Percentiles rank a stretch among this genome's conserved stretches.
Evolutionary conservation across 2,113 vertebrate genomes (phyloP).

Genomic region (Prunella fulvescens): DNA sequence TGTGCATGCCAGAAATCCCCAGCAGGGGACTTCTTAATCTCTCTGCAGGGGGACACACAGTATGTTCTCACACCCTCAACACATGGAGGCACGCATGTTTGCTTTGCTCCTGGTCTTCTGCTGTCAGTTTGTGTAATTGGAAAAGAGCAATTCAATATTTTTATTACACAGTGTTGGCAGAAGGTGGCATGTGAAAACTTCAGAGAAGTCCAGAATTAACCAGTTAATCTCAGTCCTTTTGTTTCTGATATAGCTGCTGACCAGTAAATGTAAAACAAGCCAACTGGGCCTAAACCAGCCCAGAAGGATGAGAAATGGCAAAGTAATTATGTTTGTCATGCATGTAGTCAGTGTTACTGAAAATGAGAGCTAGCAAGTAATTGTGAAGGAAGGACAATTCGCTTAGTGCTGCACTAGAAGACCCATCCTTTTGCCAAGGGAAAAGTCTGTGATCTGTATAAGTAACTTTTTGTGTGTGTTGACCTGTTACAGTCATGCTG

Average conservation of each 20-base stretch:
- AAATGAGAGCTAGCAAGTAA: neutral
- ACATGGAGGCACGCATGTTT: neutral
- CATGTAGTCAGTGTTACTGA: neutral
- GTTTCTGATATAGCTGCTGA: neutral
- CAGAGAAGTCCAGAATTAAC: neutral
- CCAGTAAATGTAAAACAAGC: neutral
- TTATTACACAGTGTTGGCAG: neutral
- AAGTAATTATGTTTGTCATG: neutral
- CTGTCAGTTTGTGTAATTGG: neutral
- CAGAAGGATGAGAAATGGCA: neutral
- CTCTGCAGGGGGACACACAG: neutral
- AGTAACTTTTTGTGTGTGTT: neutral
- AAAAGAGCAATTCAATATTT: neutral
- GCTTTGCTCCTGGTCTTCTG: neutral
- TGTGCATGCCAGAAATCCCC: neutral
- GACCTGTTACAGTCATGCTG: neutral
- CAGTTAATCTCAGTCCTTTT: neutral
- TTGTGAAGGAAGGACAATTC: neutral
- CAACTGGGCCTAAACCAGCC: neutral
- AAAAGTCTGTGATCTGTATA: neutral
- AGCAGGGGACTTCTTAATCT: neutral
- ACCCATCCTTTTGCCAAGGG: neutral
- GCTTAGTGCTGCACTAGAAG: neutral
- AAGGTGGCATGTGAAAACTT: neutral
- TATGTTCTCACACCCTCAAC: neutral